phyloP scores from a whole-genome alignment of 2,113 vertebrate species.

The Grallaria varia region DNA sequence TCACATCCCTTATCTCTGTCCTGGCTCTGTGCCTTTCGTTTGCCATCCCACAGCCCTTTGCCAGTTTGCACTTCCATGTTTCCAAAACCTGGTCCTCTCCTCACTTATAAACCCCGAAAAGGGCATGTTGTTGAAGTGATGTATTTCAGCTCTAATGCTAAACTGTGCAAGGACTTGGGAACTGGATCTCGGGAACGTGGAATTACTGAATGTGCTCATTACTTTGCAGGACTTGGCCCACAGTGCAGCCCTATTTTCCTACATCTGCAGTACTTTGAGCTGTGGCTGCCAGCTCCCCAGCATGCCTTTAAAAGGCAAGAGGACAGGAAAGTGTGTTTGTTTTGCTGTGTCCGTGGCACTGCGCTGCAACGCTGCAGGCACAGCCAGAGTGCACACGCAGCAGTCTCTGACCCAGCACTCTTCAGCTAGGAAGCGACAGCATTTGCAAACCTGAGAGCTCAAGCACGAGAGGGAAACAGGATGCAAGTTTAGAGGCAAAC shows the following conservation, averaged over 20 bases:
- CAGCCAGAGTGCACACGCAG: background rate
- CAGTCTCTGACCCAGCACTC: background rate
- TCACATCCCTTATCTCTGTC: background rate
- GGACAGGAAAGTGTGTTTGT: background rate
- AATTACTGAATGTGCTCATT: background rate
- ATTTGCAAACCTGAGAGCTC: constrained; percentile 11
- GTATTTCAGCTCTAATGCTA: background rate
- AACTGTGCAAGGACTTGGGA: background rate
- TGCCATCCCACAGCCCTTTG: background rate
- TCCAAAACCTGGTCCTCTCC: background rate
- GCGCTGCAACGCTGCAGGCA: background rate
- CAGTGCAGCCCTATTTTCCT: background rate
- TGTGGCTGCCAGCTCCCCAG: background rate
- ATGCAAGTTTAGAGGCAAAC: background rate
- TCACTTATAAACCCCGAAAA: background rate
- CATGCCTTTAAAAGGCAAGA: background rate
- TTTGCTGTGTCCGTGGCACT: background rate
- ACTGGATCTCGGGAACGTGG: background rate
- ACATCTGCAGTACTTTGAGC: background rate
- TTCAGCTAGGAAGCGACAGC: background rate
- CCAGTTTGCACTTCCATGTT: background rate
- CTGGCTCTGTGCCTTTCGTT: background rate
- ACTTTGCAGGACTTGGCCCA: background rate
- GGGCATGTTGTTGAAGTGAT: background rate
- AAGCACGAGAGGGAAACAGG: background rate